A percentile compares a stretch with the other conserved stretches of the same genome.
These are phyloP conservation scores for Lasioglossum malachurum DNA, from an alignment of 2,888 invertebrate genomes.

Conservation along the genomic window DNA sequence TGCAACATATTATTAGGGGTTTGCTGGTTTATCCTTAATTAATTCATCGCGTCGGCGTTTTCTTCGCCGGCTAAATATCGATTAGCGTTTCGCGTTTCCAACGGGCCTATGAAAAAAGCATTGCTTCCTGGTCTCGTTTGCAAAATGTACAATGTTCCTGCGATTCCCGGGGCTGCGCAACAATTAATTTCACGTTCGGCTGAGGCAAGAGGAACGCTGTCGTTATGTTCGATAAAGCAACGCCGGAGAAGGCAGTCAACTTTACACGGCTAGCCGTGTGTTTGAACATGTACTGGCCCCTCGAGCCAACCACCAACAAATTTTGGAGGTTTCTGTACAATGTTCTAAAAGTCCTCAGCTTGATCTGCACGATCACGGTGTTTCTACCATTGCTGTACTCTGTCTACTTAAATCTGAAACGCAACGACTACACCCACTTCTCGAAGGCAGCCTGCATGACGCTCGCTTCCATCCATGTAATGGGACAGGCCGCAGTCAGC, in stretches of 20 bases:
- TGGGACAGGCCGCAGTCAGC: neutral
- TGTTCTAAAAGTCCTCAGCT: neutral
- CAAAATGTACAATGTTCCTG: neutral
- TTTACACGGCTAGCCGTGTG: neutral
- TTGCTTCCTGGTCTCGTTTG: neutral
- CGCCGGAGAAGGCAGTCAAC: neutral
- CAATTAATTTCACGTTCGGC: neutral
- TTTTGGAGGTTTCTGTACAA: neutral
- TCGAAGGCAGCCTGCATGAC: neutral
- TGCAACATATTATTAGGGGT: neutral
- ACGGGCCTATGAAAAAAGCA: neutral
- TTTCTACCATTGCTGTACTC: neutral
- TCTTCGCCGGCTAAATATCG: neutral
- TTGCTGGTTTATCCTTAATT: neutral
- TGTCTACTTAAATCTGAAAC: neutral
- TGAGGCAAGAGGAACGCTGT: neutral
- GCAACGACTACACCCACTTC: neutral
- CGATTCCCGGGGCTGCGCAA: neutral
- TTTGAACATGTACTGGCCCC: slow-evolving; percentile 1
- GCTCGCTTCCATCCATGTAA: neutral
- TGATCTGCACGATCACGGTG: neutral
- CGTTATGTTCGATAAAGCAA: neutral
- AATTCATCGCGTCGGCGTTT: neutral
- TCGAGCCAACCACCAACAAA: neutral
- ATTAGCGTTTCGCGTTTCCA: neutral